Percentiles rank a stretch among this genome's conserved stretches.
These are phyloP conservation scores for Psilopsiagon aymara DNA, from an alignment of 2,113 vertebrate species.

Conservation along the genomic window DNA sequence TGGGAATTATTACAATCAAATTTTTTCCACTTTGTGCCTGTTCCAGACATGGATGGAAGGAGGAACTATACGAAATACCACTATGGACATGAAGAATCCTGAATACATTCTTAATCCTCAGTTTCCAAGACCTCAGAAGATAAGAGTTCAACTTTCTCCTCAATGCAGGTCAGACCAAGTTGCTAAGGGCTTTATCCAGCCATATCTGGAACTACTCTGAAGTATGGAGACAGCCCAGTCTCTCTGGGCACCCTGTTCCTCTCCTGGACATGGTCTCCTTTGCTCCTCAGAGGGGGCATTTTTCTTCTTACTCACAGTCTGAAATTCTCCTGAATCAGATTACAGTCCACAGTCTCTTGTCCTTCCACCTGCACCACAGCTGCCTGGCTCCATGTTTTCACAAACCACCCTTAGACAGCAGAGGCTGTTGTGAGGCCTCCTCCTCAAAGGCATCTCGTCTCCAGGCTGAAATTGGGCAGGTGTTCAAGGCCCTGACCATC, in stretches of 20 bases:
- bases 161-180: background rate
- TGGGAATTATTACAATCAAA: background rate
- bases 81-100: background rate
- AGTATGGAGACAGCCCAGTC: background rate
- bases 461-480: background rate
- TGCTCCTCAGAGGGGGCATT: background rate
- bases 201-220: background rate
- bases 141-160: background rate
- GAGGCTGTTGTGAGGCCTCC: background rate
- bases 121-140: background rate
- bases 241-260: background rate
- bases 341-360: rapidly evolving
- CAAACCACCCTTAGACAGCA: background rate
- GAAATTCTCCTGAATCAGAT: background rate
- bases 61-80: background rate
- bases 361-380: background rate
- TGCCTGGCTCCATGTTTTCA: background rate
- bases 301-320: background rate
- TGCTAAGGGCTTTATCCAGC: background rate
- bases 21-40: background rate
- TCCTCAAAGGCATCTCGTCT: background rate
- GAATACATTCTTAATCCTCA: background rate
- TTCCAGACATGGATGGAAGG: background rate
- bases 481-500: background rate
- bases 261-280: background rate